Evolutionary conservation across 2,888 invertebrate genomes (phyloP), one percentile per base, ranked within the genome.

Genomic region (Pristionchus mayeri): DNA sequence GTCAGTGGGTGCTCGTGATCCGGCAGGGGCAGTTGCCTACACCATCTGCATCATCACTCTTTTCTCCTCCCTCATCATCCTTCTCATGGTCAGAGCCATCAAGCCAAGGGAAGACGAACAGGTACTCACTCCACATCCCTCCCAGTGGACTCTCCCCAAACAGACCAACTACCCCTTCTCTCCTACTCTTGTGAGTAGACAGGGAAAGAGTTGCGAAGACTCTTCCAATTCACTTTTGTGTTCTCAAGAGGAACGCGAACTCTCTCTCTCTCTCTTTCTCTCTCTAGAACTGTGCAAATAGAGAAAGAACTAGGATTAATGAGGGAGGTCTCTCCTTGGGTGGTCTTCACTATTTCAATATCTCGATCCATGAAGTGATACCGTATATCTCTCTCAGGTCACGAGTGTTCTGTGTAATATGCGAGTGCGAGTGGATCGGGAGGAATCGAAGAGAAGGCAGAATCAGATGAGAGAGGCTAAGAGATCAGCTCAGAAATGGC

Each of bases 21-120:
- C 40, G 21, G 40, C 57, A 1, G 84, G 84, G 3, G 84, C 84
- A 2, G 84, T 84, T 34, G 75, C 40, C 21, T 92, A 92, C 86
- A 91, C 92, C 7, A 89, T 91, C 13, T 88, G 91, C 11, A 92
- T 92, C 40, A 86, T 92, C 50, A 85, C 89, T 37, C 89, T 92
- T 89, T 92, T 92, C 84, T 88, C 91, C 9, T 88, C 89, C 24
- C 90, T 92, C 50, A 92, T 92, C 40, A 85, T 91, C 71, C 85
- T 92, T 52, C 87, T 92, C 16, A 92, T 92, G 92, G 86, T 92
- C 75, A 85, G 91, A 16, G 90, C 91, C 3, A 92, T 92, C n/a
- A 60, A 57, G 52, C 84, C 84, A 30, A 27, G 84, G 24, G 75
- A 84, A 37, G 84, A 84, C 13, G 84, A 84, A 40, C 84, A 84